phyloP scores from a whole-genome alignment of 2,797 vertebrate genomes.

The Cuculus canorus region DNA sequence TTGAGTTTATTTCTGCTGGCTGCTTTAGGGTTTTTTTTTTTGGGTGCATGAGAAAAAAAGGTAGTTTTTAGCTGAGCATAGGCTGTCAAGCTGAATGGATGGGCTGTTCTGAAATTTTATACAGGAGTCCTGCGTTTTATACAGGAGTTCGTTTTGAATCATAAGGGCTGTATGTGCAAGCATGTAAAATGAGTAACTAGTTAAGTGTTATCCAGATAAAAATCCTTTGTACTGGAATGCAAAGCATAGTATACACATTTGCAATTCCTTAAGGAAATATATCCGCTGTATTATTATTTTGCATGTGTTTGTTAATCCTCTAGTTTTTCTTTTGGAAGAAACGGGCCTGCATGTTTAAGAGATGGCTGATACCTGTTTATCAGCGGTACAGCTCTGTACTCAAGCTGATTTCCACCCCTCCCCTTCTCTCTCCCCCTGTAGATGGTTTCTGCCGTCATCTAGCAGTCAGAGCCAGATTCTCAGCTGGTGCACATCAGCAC shows the following conservation, averaged over 20 bases:
- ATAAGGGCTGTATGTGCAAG: conserved; percentile 10
- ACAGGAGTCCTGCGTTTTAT: conserved; percentile 31
- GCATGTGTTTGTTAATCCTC: conserved; percentile 5
- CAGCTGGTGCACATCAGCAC: conserved; percentile 57
- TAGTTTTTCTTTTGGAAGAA: conserved; percentile 47
- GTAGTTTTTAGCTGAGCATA: conserved; percentile 35
- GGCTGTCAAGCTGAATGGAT: conserved; percentile 6
- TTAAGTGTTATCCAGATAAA: conserved; percentile 48
- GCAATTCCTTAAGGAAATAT: conserved; percentile 11
- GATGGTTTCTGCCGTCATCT: background rate
- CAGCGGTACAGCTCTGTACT: background rate
- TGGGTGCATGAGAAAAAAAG: background rate
- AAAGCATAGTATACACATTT: background rate
- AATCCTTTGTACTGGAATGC: conserved; percentile 33
- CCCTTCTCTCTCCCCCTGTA: background rate
- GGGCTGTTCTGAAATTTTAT: conserved; percentile 46
- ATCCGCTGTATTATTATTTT: background rate
- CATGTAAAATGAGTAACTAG: conserved; percentile 45
- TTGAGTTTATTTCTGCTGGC: conserved; percentile 63
- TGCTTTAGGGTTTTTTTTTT: background rate
- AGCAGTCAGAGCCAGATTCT: conserved; percentile 45
- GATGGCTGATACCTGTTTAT: background rate
- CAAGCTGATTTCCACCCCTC: background rate
- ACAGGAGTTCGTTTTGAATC: conserved; percentile 45
- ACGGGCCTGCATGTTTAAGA: background rate